phyloP scores from a whole-genome alignment of 1,140 invertebrate species.

The Theocolax elegans region DNA sequence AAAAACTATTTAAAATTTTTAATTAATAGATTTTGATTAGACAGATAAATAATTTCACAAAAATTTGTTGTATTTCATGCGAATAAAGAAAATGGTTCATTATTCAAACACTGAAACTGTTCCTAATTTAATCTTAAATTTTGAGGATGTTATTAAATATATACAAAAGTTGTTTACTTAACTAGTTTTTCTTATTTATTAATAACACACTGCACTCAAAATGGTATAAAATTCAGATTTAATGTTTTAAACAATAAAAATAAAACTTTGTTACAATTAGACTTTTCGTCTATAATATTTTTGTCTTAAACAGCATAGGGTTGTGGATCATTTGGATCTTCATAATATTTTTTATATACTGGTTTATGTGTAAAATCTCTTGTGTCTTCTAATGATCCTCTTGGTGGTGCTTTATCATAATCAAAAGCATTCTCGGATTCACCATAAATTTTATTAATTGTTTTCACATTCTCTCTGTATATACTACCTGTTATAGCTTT shows the following conservation, averaged over 20 bases:
- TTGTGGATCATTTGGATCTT: slow-evolving; percentile 76
- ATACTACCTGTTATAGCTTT: slow-evolving; percentile 78
- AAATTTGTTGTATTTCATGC: not conserved
- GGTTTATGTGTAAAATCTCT: slow-evolving; percentile 83
- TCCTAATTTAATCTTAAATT: slow-evolving; percentile 24
- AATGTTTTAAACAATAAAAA: slow-evolving; percentile 13
- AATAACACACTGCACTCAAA: slow-evolving; percentile 18
- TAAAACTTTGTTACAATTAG: slow-evolving; percentile 21
- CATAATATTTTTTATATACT: slow-evolving; percentile 74
- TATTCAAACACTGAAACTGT: slow-evolving; percentile 5
- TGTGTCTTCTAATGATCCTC: slow-evolving; percentile 83
- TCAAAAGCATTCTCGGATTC: slow-evolving; percentile 76
- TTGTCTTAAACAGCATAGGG: slow-evolving; percentile 71
- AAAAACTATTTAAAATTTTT: not conserved
- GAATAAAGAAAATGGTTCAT: slow-evolving; percentile 1
- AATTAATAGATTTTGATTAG: not conserved
- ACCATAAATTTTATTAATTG: slow-evolving; percentile 77
- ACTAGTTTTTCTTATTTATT: slow-evolving; percentile 4
- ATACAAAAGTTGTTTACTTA: not conserved
- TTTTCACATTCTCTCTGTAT: slow-evolving; percentile 81
- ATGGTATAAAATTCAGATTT: slow-evolving; percentile 1
- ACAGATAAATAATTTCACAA: slow-evolving; percentile 14
- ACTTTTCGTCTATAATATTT: slow-evolving; percentile 22
- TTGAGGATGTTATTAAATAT: slow-evolving; percentile 3
- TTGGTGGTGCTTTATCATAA: slow-evolving; percentile 79